Conservation (phyloP, 2,113 vertebrate species). For the Mobula birostris region DNA sequence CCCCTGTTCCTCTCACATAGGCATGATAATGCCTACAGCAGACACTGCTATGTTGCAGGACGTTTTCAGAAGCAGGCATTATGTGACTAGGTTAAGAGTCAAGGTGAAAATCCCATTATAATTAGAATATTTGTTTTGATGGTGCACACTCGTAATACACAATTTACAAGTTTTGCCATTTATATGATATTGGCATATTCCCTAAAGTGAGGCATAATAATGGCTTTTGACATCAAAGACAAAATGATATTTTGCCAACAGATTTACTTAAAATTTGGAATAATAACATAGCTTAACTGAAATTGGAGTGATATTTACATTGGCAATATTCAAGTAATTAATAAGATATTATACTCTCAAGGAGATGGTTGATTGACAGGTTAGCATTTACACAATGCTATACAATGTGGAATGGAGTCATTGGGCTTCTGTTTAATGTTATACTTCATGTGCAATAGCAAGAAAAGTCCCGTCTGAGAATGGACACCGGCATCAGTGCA, state of each 20-base stretch:
- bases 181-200: background rate
- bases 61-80: background rate
- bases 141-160: background rate
- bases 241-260: background rate
- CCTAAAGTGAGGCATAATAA: background rate
- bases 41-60: background rate
- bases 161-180: conserved; percentile 6
- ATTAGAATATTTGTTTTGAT: background rate
- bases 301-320: background rate
- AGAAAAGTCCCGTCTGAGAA: background rate
- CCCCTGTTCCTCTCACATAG: background rate
- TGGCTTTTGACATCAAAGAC: background rate
- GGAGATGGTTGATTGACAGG: background rate
- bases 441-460: background rate
- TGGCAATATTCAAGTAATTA: background rate
- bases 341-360: background rate
- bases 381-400: background rate
- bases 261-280: background rate
- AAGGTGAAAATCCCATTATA: background rate
- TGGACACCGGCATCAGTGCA: too few relatives aligned
- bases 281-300: background rate
- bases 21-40: too few relatives aligned
- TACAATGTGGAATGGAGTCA: background rate
- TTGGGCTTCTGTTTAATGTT: background rate
- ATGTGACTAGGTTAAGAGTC: background rate